These are phyloP conservation scores for Nomia melanderi DNA, from an alignment of 1,140 invertebrate species.

Conservation along the genomic window DNA sequence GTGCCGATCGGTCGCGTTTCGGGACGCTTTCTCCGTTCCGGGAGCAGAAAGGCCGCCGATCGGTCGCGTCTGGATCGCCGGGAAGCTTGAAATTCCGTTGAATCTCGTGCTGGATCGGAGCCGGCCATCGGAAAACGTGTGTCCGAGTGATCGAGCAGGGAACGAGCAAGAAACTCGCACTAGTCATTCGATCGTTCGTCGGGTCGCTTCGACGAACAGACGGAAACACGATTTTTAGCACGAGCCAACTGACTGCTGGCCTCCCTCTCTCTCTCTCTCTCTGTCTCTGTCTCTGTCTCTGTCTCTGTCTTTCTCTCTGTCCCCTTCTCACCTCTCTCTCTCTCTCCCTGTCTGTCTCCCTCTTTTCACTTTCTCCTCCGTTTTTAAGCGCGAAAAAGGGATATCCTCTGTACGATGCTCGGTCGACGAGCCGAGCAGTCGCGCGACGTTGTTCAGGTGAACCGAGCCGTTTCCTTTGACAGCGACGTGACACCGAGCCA, in stretches of 20 bases:
- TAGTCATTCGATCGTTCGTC: constrained; percentile 19
- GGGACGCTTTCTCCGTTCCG: too few species aligned
- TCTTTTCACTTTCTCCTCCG: constrained; percentile 5
- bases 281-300: constrained; percentile 1
- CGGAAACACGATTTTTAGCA: constrained; percentile 33
- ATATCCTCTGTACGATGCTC: constrained; percentile 25
- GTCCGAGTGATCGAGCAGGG: constrained; percentile 54
- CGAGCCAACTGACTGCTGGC: background rate
- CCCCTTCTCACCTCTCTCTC: background rate
- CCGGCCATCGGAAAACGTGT: background rate
- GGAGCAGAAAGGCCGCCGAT: background rate
- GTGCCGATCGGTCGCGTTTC: background rate
- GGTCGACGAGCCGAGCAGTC: constrained; percentile 2
- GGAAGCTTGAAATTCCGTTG: constrained; percentile 11
- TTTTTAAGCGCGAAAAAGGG: constrained; percentile 22
- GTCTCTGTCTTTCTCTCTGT: too few species aligned
- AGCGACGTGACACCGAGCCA: background rate
- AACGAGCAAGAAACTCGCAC: constrained; percentile 25
- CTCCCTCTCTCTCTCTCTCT: constrained; percentile 2
- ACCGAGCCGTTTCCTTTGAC: background rate
- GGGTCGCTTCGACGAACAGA: background rate
- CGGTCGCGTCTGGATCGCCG: background rate
- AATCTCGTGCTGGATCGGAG: background rate
- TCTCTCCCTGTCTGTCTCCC: background rate
- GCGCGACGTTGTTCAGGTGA: constrained; percentile 18